Percentiles rank a stretch among this genome's conserved stretches.
Evolutionary conservation across 2,113 vertebrate genomes (phyloP).

Genomic region (Lycaon pictus): DNA sequence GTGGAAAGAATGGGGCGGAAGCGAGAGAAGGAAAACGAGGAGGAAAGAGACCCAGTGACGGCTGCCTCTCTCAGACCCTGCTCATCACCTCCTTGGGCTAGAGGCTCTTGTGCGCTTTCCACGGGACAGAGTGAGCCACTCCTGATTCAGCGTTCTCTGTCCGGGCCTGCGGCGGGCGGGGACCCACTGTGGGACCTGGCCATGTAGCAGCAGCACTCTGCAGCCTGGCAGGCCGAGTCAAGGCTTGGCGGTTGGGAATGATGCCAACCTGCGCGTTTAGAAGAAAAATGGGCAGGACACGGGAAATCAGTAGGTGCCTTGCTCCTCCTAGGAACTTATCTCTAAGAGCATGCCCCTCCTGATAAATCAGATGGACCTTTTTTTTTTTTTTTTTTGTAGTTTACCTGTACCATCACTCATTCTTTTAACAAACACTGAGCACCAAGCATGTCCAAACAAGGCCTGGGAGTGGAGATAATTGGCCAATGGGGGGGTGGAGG

Average conservation of each 20-base stretch:
- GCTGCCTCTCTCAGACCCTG: background rate
- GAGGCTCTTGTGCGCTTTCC: background rate
- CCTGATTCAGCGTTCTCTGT: background rate
- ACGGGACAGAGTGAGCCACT: background rate
- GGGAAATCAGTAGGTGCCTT: background rate
- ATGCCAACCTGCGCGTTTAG: background rate
- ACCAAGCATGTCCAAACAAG: background rate
- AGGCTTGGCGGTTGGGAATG: background rate
- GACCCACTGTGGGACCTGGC: accelerated
- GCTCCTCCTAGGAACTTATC: background rate
- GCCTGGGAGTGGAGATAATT: background rate
- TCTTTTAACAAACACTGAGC: background rate
- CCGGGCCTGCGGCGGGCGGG: background rate
- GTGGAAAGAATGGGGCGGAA: background rate
- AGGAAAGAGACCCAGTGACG: background rate
- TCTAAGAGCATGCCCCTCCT: background rate
- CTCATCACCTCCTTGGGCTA: background rate
- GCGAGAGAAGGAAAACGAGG: accelerated
- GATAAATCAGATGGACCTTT: background rate
- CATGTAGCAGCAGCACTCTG: accelerated
- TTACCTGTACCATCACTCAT: background rate
- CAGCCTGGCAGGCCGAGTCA: accelerated
- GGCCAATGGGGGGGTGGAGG: background rate
- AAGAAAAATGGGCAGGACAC: background rate
- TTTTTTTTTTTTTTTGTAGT: background rate